phyloP scores from a whole-genome alignment of 2,113 vertebrate species.

The Nannospalax galili region DNA sequence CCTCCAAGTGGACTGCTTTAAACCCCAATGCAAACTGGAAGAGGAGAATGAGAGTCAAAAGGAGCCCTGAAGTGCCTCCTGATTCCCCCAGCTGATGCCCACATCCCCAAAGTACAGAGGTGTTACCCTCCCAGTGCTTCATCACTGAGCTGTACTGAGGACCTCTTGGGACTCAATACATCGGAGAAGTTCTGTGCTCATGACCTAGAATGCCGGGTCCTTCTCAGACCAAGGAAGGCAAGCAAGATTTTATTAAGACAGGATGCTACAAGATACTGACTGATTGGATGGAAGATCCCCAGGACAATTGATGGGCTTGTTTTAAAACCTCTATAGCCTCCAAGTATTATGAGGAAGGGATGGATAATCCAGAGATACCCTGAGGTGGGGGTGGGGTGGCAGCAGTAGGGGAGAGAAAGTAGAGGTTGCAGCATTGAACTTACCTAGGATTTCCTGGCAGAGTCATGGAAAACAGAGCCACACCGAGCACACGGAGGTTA shows the following conservation, averaged over 20 bases:
- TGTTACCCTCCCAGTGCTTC: background rate
- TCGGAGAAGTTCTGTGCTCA: background rate
- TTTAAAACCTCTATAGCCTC: background rate
- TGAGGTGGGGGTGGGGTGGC: too few relatives aligned
- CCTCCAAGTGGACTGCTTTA: slow-evolving; percentile 92
- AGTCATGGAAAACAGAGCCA: background rate
- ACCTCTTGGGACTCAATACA: background rate
- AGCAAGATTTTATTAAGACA: background rate
- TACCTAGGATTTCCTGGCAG: too few relatives aligned
- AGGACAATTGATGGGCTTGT: too few relatives aligned
- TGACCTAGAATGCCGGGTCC: background rate
- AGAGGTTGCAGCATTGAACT: too few relatives aligned
- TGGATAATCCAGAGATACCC: background rate
- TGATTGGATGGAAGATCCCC: background rate
- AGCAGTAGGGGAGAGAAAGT: too few relatives aligned
- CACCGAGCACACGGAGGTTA: too few relatives aligned
- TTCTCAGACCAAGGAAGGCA: background rate
- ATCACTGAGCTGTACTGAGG: background rate
- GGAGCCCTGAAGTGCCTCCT: rapidly evolving
- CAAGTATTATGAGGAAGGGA: background rate
- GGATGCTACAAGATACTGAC: rapidly evolving
- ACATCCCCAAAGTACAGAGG: rapidly evolving
- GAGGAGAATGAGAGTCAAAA: background rate
- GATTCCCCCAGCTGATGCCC: background rate
- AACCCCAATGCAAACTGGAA: slow-evolving; percentile 92